Evolutionary conservation across 2,888 invertebrate genomes (phyloP), one percentile per base, ranked within the genome.

Genomic region (Pollenia griseotomentosa): DNA sequence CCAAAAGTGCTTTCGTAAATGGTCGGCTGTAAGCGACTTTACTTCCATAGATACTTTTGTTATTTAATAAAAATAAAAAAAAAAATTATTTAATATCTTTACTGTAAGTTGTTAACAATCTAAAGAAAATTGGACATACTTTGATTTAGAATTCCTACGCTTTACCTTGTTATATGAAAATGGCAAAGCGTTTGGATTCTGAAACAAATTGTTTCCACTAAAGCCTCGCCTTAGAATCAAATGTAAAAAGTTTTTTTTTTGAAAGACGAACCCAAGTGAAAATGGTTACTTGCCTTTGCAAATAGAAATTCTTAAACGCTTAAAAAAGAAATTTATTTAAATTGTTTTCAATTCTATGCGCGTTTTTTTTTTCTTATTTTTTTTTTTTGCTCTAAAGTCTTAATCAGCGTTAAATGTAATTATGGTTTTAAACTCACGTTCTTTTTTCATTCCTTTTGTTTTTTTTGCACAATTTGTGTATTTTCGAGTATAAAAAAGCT

Each of bases 171-270:
- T 92, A 94, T 93, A 91, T 93, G 90, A 90, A 90, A 92, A 93
- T 95, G 97, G 97, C 96, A 97, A 97, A 97, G 97, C 97, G 97
- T 97, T 97, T 97, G 97, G 97, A 97, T 97, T 97, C 97, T 97
- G 96, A 97, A 97, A 97, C 97, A 94, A 95, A 96, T 95, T 94
- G 92, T 87, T 87, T 87, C 87, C 87, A 81, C 74, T 84, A 92
- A 94, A 92, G 93, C 82, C 53, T 70, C 84, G 61, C 12, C 51
- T 51, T 10, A 16, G 5, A 16, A 14, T n/a, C 12, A 16, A 66
- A 40, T 68, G 4, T 59, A 71, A 46, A 51, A 16, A 48, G 40
- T 23, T 55, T 11, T 16, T 7, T n/a, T 19, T 42, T 23, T 12
- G 19, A 53, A 46, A 12, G 8, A 2, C 44, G 7, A 61, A 80